Conservation (phyloP, 2,797 vertebrate species). For the Epinephelus coioides region DNA sequence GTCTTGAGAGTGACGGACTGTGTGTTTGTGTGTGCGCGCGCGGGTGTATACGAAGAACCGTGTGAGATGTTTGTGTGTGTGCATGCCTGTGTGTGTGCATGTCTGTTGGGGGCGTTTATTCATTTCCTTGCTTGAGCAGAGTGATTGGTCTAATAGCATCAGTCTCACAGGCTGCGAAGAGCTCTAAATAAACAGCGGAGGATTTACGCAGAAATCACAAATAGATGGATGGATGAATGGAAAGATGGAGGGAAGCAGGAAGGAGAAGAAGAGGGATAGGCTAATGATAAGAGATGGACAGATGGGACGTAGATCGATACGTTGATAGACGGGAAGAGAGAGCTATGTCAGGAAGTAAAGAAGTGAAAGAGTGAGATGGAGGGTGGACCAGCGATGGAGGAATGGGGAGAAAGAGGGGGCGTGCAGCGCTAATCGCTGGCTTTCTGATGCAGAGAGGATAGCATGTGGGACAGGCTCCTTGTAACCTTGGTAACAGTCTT, state of each 20-base stretch:
- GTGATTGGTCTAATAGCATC: slow-evolving; percentile 65
- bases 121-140: slow-evolving; percentile 58
- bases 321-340: slow-evolving; percentile 52
- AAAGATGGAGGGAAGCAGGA: slow-evolving; percentile 28
- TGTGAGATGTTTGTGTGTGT: slow-evolving; percentile 45
- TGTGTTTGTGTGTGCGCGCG: slow-evolving; percentile 18
- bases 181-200: slow-evolving; percentile 61
- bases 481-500: slow-evolving; percentile 90
- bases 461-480: slow-evolving; percentile 86
- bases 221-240: slow-evolving; percentile 23
- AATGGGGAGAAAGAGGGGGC: slow-evolving; percentile 56
- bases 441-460: slow-evolving; percentile 86
- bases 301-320: slow-evolving; percentile 46
- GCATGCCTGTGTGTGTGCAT: slow-evolving; percentile 23
- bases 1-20: slow-evolving; percentile 77
- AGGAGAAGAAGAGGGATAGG: slow-evolving; percentile 21
- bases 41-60: slow-evolving; percentile 32
- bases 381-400: slow-evolving; percentile 18
- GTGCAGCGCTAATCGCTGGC: slow-evolving; percentile 84
- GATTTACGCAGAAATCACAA: slow-evolving; percentile 48
- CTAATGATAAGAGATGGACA: slow-evolving; percentile 33
- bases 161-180: slow-evolving; percentile 18
- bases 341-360: slow-evolving; percentile 50
- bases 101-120: slow-evolving; percentile 37
- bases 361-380: slow-evolving; percentile 47